Percentiles rank a stretch among this genome's conserved stretches.
These are phyloP conservation scores for Ficedula albicollis DNA, from an alignment of 2,797 vertebrate genomes.

Conservation along the genomic window DNA sequence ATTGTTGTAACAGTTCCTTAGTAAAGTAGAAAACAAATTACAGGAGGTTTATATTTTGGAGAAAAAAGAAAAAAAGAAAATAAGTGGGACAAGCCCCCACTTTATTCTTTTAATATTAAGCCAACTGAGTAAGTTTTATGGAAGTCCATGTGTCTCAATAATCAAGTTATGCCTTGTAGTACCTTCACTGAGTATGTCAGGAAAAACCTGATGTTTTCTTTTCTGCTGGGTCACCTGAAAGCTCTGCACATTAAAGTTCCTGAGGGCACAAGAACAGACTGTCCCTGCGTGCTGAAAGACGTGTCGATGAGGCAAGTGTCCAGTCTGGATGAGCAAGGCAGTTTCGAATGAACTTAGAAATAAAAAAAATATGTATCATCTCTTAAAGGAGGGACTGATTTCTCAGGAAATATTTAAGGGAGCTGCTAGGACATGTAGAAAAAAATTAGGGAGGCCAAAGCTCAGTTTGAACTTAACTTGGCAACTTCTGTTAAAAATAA, in stretches of 20 bases:
- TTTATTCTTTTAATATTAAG: neutral
- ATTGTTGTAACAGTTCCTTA: neutral
- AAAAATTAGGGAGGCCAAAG: too few relatives aligned
- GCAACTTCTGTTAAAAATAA: too few relatives aligned
- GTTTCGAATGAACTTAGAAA: too few relatives aligned
- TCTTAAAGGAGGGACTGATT: too few relatives aligned
- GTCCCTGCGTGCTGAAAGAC: too few relatives aligned
- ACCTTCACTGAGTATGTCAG: neutral
- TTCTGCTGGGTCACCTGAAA: slow-evolving; percentile 30
- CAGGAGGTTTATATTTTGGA: neutral
- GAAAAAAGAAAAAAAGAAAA: neutral
- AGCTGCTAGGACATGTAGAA: too few relatives aligned
- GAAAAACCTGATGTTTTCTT: neutral
- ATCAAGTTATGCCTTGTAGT: neutral
- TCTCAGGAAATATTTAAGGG: too few relatives aligned
- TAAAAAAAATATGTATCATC: too few relatives aligned
- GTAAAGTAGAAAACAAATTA: neutral
- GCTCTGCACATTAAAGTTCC: slow-evolving; percentile 1
- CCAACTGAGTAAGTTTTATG: neutral
- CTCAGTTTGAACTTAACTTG: too few relatives aligned
- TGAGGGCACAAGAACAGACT: too few relatives aligned
- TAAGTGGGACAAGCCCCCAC: neutral
- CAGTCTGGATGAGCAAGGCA: too few relatives aligned
- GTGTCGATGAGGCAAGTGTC: too few relatives aligned
- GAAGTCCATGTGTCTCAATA: neutral